phyloP scores from a whole-genome alignment of 2,888 invertebrate species.

The Lasius platythorax region DNA sequence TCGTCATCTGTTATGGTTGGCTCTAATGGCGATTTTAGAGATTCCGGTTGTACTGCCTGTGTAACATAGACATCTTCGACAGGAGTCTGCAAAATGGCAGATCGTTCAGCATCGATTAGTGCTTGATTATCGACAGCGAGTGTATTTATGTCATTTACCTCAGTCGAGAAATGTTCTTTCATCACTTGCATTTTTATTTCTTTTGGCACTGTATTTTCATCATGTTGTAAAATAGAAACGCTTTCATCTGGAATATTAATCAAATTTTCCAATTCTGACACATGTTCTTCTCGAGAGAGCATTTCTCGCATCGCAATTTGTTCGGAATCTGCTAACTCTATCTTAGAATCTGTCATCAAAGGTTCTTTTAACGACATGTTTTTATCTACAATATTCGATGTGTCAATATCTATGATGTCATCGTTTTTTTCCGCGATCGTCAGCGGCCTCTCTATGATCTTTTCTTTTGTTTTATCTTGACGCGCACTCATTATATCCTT shows the following conservation, averaged over 20 bases:
- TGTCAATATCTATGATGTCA: constrained; percentile 7
- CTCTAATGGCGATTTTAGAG: constrained; percentile 67
- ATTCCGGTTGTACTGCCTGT: constrained; percentile 46
- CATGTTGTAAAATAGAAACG: neutral
- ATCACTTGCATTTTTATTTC: constrained; percentile 19
- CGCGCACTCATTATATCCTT: constrained; percentile 71
- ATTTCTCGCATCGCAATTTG: neutral
- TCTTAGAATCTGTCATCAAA: neutral
- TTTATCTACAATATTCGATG: neutral
- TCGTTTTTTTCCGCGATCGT: neutral
- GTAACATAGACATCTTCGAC: constrained; percentile 66
- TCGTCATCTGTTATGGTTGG: constrained; percentile 77
- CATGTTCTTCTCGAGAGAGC: neutral
- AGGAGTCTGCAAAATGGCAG: constrained; percentile 79
- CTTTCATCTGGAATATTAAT: neutral
- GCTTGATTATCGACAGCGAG: constrained; percentile 56
- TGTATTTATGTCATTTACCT: constrained; percentile 76
- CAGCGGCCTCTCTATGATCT: constrained; percentile 65
- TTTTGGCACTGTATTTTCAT: constrained; percentile 25
- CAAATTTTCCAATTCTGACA: constrained; percentile 2
- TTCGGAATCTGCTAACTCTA: constrained; percentile 12
- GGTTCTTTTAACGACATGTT: neutral
- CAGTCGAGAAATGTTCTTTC: constrained; percentile 71
- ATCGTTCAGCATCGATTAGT: constrained; percentile 77
- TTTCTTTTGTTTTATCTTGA: neutral